phyloP scores from a whole-genome alignment of 2,113 vertebrate species.

The Piprites chloris region DNA sequence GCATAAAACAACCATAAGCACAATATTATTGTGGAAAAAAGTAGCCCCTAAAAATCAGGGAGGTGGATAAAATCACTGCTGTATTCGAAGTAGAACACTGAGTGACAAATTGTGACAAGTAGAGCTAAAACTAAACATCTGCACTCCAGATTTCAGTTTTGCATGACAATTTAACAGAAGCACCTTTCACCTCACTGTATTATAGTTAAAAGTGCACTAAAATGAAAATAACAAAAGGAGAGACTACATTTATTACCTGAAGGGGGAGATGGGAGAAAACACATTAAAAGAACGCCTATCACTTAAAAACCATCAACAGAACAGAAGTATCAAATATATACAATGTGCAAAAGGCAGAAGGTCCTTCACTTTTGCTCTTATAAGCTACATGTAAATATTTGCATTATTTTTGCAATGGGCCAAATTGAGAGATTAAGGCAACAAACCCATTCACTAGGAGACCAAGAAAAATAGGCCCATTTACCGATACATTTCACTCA shows the following conservation, averaged over 20 bases:
- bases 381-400: background rate
- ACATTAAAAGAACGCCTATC: accelerated
- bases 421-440: background rate
- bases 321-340: background rate
- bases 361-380: background rate
- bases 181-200: background rate
- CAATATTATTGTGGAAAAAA: background rate
- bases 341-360: background rate
- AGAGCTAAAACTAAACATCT: background rate
- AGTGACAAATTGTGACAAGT: background rate
- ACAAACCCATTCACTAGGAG: background rate
- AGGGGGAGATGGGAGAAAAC: background rate
- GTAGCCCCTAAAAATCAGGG: background rate
- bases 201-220: background rate
- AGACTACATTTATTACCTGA: background rate
- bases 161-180: background rate
- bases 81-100: background rate
- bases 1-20: background rate
- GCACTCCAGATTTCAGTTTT: background rate
- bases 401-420: background rate
- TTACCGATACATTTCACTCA: background rate
- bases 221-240: background rate
- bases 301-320: background rate
- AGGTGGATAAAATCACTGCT: background rate
- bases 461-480: background rate